Percentiles rank a stretch among this genome's conserved stretches.
Evolutionary conservation across 2,113 vertebrate species (phyloP).

Genomic region (Oryzias curvinotus): DNA sequence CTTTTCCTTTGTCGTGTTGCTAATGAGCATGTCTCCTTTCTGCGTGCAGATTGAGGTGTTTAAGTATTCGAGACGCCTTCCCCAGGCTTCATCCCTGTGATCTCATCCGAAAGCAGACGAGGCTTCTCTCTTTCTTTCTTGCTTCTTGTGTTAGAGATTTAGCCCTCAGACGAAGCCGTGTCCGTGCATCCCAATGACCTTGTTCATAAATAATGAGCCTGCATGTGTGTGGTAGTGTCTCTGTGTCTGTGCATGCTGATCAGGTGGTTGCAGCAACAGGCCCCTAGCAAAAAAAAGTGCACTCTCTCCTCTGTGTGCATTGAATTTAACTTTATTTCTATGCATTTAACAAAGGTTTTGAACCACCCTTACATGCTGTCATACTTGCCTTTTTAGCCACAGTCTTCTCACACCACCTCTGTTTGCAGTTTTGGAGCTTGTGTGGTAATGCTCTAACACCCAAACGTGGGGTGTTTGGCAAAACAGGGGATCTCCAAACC

Average conservation of each 20-base stretch:
- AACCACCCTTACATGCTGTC: neutral
- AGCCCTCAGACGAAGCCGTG: constrained; percentile 58
- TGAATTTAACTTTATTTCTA: constrained; percentile 41
- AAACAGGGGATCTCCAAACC: constrained; percentile 97
- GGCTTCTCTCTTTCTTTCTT: constrained; percentile 47
- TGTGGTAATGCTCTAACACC: constrained; percentile 97
- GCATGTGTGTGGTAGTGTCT: constrained; percentile 11
- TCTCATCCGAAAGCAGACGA: constrained; percentile 66
- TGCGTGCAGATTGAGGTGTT: constrained; percentile 9
- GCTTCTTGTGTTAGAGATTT: constrained; percentile 56
- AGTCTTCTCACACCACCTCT: constrained; percentile 38
- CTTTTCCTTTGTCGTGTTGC: constrained; percentile 20
- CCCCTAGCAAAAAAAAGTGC: constrained; percentile 9
- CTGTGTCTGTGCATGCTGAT: constrained; percentile 69
- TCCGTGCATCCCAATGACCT: constrained; percentile 70
- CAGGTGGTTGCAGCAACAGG: constrained; percentile 53
- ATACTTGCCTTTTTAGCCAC: constrained; percentile 44
- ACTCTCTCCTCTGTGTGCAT: neutral
- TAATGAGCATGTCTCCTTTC: constrained; percentile 33
- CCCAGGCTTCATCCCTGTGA: constrained; percentile 38
- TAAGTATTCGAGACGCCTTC: constrained; percentile 36
- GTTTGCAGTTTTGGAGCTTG: constrained; percentile 93
- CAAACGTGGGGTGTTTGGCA: constrained; percentile 96
- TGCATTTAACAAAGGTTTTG: constrained; percentile 3
- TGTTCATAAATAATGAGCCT: constrained; percentile 67